Conservation (phyloP, 1,140 invertebrate species). For the Aphaenogaster rudis region DNA sequence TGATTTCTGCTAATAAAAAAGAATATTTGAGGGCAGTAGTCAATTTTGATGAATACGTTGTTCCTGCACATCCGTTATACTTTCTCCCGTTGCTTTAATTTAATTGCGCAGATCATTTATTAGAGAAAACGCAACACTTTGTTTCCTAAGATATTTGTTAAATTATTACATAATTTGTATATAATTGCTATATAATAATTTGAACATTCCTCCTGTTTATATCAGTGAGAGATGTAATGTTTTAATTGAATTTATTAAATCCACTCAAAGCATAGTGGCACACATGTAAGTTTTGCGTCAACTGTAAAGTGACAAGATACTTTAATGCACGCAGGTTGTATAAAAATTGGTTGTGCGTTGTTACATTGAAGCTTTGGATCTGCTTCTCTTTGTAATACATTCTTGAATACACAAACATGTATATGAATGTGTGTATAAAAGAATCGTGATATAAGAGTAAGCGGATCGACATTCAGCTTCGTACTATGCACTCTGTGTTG, state of each 20-base stretch:
- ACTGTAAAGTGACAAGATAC: slow-evolving; percentile 72
- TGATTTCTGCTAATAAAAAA: slow-evolving; percentile 22
- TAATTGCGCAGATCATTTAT: neutral
- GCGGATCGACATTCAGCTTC: slow-evolving; percentile 82
- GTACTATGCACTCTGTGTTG: slow-evolving; percentile 88
- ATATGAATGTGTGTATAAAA: slow-evolving; percentile 45
- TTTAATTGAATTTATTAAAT: slow-evolving; percentile 54
- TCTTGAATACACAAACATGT: slow-evolving; percentile 59
- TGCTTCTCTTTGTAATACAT: slow-evolving; percentile 73
- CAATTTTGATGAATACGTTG: slow-evolving; percentile 12
- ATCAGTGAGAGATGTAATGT: slow-evolving; percentile 56
- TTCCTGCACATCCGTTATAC: neutral
- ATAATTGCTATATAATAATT: slow-evolving; percentile 28
- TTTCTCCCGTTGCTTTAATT: neutral
- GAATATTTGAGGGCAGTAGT: neutral
- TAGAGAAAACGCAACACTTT: neutral
- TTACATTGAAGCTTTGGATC: slow-evolving; percentile 82
- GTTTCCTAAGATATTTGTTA: slow-evolving; percentile 7
- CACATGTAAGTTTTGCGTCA: slow-evolving; percentile 48
- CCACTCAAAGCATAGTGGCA: slow-evolving; percentile 55
- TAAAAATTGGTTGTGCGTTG: slow-evolving; percentile 86
- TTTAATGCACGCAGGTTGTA: slow-evolving; percentile 85
- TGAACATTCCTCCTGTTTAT: neutral
- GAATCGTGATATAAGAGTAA: slow-evolving; percentile 72
- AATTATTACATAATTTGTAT: slow-evolving; percentile 16